Conservation (phyloP, 2,113 vertebrate species). For the Columba livia region DNA sequence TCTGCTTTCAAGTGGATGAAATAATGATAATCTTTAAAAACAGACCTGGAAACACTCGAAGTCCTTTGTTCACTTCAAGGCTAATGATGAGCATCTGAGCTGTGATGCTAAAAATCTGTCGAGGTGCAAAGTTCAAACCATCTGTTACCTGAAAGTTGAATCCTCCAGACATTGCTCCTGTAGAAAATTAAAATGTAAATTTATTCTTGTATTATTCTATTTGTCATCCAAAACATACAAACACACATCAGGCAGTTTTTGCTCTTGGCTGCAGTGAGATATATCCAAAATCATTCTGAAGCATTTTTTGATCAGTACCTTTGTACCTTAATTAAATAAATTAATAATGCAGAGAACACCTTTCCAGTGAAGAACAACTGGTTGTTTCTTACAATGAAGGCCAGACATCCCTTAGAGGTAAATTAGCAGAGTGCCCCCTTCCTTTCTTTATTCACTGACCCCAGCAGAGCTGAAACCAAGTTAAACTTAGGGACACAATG, state of each 20-base stretch:
- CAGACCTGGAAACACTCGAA: constrained; percentile 89
- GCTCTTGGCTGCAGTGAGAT: background rate
- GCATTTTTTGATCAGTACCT: background rate
- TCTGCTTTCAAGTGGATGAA: background rate
- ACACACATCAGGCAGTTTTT: background rate
- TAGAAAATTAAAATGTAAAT: background rate
- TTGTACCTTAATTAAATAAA: background rate
- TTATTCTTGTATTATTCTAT: background rate
- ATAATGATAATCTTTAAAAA: background rate
- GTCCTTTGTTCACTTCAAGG: constrained; percentile 81
- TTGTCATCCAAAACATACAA: background rate
- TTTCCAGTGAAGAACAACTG: background rate
- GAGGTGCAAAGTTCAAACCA: constrained; percentile 86
- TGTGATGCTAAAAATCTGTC: constrained; percentile 89
- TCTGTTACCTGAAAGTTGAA: constrained; percentile 93
- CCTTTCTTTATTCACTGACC: background rate
- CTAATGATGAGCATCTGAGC: constrained; percentile 78
- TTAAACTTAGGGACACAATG: background rate
- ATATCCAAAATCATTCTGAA: background rate
- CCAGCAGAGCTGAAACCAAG: background rate
- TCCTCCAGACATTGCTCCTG: constrained; percentile 88
- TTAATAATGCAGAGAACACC: background rate
- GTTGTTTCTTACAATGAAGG: background rate
- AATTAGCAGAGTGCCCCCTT: background rate
- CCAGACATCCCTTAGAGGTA: background rate